phyloP scores from a whole-genome alignment of 1,140 invertebrate genomes.

The Heliconius hewitsoni region DNA sequence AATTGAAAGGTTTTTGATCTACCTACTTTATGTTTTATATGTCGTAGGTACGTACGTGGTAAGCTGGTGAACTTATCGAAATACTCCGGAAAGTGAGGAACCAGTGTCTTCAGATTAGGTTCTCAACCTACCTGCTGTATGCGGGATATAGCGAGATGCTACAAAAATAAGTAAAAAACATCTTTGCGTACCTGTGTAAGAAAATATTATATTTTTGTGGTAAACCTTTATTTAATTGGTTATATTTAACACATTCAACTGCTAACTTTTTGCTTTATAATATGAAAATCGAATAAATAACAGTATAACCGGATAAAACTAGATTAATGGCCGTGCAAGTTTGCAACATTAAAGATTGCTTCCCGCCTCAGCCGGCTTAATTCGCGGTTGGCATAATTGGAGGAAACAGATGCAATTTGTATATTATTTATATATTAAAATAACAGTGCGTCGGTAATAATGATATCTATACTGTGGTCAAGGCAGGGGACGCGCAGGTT shows the following conservation, averaged over 20 bases:
- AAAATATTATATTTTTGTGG: neutral
- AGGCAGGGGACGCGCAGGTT: constrained; percentile 47
- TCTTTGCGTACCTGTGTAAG: too few relatives aligned
- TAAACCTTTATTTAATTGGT: neutral
- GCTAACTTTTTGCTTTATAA: constrained; percentile 19
- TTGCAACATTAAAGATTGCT: constrained; percentile 43
- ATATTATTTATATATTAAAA: constrained; percentile 71
- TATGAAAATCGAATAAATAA: constrained; percentile 34
- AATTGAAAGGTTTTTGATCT: constrained; percentile 32
- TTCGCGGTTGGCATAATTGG: constrained; percentile 43
- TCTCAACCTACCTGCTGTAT: too few relatives aligned
- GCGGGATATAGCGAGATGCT: too few relatives aligned
- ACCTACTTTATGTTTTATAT: neutral
- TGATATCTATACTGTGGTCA: constrained; percentile 47
- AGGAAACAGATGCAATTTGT: constrained; percentile 60
- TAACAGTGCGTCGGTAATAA: constrained; percentile 54
- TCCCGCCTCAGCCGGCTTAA: constrained; percentile 39
- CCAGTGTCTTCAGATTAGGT: too few relatives aligned
- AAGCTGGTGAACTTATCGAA: too few relatives aligned
- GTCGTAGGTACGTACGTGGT: neutral
- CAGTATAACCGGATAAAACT: constrained; percentile 40
- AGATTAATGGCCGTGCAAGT: constrained; percentile 42
- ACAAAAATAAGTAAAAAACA: too few relatives aligned
- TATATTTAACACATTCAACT: constrained; percentile 4
- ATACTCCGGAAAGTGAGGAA: too few relatives aligned